A percentile compares a stretch with the other conserved stretches of the same genome.
phyloP scores from a whole-genome alignment of 2,113 vertebrate genomes.

The Corythaixoides concolor region DNA sequence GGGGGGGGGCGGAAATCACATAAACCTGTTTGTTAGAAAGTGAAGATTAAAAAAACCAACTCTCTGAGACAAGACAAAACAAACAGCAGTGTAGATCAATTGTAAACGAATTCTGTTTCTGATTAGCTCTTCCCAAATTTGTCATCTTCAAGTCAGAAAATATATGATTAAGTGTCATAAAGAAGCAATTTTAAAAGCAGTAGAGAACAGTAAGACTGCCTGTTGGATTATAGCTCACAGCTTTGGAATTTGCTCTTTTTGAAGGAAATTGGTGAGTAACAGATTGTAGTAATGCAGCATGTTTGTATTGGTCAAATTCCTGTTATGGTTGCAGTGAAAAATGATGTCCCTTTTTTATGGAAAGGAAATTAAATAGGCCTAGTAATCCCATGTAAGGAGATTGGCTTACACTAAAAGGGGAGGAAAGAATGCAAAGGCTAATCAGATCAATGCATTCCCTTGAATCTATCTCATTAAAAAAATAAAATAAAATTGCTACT shows the following conservation, averaged over 20 bases:
- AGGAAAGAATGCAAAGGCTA: not conserved
- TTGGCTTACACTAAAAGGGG: not conserved
- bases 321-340: constrained; percentile 23
- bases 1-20: not conserved
- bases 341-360: not conserved
- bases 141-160: not conserved
- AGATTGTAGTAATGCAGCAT: not conserved
- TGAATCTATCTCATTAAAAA: constrained; percentile 4
- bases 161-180: not conserved
- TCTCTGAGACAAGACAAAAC: not conserved
- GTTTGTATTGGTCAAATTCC: constrained; percentile 23
- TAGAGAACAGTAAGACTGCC: not conserved
- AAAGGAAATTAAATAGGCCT: constrained; percentile 21
- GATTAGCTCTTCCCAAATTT: constrained; percentile 14
- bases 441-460: not conserved
- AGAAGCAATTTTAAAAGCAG: constrained; percentile 30
- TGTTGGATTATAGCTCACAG: not conserved
- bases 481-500: constrained; percentile 28
- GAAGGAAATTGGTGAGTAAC: not conserved
- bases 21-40: not conserved
- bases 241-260: not conserved
- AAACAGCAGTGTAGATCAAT: not conserved
- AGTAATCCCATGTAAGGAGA: not conserved
- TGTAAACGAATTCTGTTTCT: not conserved
- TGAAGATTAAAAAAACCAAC: not conserved